phyloP scores from a whole-genome alignment of 2,888 invertebrate genomes.

The Hermodice carunculata region DNA sequence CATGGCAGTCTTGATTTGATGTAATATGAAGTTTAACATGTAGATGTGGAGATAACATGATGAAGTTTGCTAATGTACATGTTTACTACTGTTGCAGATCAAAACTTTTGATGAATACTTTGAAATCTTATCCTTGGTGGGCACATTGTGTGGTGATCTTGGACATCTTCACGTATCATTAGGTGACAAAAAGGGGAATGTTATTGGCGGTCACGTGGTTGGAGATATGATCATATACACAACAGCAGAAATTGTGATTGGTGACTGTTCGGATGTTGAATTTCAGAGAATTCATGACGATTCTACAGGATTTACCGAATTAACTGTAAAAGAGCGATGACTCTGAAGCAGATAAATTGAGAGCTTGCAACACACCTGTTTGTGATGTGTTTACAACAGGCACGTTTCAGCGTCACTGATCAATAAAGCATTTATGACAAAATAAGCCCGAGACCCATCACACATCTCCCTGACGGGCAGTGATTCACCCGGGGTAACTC shows the following conservation, averaged over 20 bases:
- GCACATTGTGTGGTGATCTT: slow-evolving; percentile 66
- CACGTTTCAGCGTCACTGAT: no score
- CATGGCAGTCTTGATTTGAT: no score
- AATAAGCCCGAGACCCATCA: no score
- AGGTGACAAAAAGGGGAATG: slow-evolving; percentile 63
- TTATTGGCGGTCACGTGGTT: slow-evolving; percentile 69
- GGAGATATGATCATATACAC: slow-evolving; percentile 67
- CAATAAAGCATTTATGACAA: no score
- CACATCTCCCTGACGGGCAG: no score
- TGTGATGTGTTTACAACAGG: no score
- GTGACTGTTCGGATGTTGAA: slow-evolving; percentile 47
- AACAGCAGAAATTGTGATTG: slow-evolving; percentile 70
- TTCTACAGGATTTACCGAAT: slow-evolving; percentile 29
- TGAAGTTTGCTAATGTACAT: slow-evolving; percentile 1
- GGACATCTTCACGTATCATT: slow-evolving; percentile 69
- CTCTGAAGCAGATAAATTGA: no score
- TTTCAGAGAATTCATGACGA: slow-evolving; percentile 47
- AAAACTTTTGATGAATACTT: slow-evolving; percentile 56
- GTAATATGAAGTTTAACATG: no score
- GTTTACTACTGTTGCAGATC: slow-evolving; percentile 33
- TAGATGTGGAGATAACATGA: not conserved
- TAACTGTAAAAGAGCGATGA: slow-evolving; percentile 10
- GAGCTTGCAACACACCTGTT: no score
- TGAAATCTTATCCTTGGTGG: slow-evolving; percentile 70
- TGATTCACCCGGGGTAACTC: no score